These are phyloP conservation scores for Ecliptopera silaceata DNA, from an alignment of 2,888 invertebrate genomes.

Conservation along the genomic window DNA sequence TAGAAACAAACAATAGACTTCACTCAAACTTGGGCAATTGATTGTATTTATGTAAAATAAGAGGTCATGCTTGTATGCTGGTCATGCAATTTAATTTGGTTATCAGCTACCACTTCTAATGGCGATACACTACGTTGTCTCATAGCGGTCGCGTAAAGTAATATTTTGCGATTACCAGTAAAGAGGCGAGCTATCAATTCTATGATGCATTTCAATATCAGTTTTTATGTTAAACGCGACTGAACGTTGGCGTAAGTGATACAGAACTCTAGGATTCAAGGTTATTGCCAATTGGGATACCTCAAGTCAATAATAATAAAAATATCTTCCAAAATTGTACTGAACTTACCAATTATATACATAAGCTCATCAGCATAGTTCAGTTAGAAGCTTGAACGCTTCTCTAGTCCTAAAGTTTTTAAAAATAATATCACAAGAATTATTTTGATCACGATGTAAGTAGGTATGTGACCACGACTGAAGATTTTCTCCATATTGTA, in stretches of 20 bases:
- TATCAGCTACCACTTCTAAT: background rate
- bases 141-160: background rate
- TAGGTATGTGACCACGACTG: background rate
- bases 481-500: background rate
- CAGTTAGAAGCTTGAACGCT: too few relatives aligned
- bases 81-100: constrained; percentile 17
- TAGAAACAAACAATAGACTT: constrained; percentile 34
- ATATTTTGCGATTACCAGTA: background rate
- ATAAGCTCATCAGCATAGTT: background rate
- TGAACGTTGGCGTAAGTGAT: background rate
- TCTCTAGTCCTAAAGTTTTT: too few relatives aligned
- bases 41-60: constrained; percentile 20
- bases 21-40: constrained; percentile 32
- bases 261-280: background rate
- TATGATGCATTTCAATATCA: background rate
- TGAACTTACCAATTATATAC: background rate
- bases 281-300: constrained; percentile 3
- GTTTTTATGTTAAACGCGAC: background rate
- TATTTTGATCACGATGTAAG: background rate
- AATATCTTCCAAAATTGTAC: constrained; percentile 11
- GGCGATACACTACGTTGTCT: background rate
- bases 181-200: background rate
- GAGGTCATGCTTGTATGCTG: constrained; percentile 26
- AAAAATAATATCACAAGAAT: too few relatives aligned
- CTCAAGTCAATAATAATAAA: constrained; percentile 1